Evolutionary conservation across 2,113 vertebrate genomes (phyloP).

Genomic region (Macrotis lagotis): DNA sequence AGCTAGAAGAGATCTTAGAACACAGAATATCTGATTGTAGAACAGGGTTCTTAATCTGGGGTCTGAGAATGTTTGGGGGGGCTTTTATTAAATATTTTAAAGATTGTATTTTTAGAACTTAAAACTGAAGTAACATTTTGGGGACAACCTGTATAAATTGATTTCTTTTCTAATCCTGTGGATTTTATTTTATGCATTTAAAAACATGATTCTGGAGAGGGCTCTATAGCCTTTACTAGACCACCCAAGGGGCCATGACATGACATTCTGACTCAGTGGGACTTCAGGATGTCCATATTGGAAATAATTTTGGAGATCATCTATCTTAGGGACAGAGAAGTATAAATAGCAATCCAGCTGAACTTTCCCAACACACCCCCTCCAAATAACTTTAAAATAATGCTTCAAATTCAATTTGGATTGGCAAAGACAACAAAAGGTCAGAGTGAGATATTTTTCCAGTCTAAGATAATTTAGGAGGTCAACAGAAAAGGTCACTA

Average conservation of each 20-base stretch:
- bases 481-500: background rate
- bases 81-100: background rate
- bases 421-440: background rate
- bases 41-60: background rate
- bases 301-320: background rate
- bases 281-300: background rate
- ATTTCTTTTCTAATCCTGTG: background rate
- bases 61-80: background rate
- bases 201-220: background rate
- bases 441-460: background rate
- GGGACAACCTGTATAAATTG: background rate
- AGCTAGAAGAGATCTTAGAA: background rate
- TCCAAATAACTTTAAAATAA: background rate
- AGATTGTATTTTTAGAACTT: background rate
- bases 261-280: background rate
- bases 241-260: background rate
- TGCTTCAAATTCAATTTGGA: background rate
- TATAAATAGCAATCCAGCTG: background rate
- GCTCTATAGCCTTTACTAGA: background rate
- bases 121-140: background rate
- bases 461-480: background rate
- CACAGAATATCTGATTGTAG: background rate
- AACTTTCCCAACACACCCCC: background rate
- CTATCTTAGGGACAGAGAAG: background rate
- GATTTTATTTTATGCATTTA: background rate